Percentiles rank a stretch among this genome's conserved stretches.
These are phyloP conservation scores for Progne subis DNA, from an alignment of 2,113 vertebrate species.

Conservation along the genomic window DNA sequence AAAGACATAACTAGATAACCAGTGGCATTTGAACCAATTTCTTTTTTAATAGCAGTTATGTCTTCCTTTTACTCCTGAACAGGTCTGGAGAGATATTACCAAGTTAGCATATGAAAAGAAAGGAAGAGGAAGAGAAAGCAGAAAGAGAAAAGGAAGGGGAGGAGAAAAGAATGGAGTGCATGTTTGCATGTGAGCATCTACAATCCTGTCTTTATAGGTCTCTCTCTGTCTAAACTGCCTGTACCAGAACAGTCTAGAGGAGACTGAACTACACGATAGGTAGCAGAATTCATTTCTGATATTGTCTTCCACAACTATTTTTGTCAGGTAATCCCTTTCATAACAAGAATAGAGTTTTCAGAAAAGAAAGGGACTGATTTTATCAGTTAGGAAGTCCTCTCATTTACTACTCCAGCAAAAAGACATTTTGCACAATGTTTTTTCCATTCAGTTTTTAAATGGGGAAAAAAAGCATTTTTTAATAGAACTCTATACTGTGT, in stretches of 20 bases:
- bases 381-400: neutral
- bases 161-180: neutral
- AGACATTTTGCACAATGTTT: neutral
- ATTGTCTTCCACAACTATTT: neutral
- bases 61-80: neutral
- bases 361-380: neutral
- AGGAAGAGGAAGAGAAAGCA: neutral
- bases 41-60: neutral
- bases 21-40: neutral
- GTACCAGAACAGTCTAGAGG: neutral
- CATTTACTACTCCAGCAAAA: neutral
- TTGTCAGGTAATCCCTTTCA: neutral
- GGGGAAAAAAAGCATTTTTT: neutral
- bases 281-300: neutral
- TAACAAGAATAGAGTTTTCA: neutral
- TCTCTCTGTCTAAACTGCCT: neutral
- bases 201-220: neutral
- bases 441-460: neutral
- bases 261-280: neutral
- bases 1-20: neutral
- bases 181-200: neutral
- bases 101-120: fast-evolving
- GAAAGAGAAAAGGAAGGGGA: neutral
- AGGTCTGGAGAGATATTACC: neutral
- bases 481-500: neutral